phyloP scores from a whole-genome alignment of 1,140 invertebrate species.

The Holcopasites calliopsidis region DNA sequence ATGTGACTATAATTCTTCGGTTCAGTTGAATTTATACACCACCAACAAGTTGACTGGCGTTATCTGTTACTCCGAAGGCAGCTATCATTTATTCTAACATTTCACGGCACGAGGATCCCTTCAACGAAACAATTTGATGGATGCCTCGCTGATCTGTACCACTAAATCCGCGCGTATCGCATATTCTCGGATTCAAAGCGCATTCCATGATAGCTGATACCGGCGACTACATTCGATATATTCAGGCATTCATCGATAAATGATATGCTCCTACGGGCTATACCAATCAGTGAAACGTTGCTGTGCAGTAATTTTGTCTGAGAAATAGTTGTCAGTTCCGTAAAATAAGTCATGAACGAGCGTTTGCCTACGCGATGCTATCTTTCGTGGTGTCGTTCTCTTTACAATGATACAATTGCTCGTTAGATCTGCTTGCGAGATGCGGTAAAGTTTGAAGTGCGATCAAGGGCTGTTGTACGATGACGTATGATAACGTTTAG shows the following conservation, averaged over 20 bases:
- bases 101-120: background rate
- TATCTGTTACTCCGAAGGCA: too few species aligned
- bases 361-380: background rate
- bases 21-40: too few species aligned
- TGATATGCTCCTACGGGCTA: too few species aligned
- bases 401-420: constrained; percentile 11
- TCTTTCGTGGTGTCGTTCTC: background rate
- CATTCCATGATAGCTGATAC: constrained; percentile 2
- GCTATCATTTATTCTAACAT: too few species aligned
- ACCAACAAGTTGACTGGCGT: too few species aligned
- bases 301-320: background rate
- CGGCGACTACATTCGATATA: too few species aligned
- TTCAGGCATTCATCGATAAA: too few species aligned
- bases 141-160: background rate
- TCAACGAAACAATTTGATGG: background rate
- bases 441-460: background rate
- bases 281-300: background rate
- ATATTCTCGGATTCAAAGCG: background rate
- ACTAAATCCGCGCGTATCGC: background rate
- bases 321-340: background rate
- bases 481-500: constrained; percentile 20
- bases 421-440: background rate
- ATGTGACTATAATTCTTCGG: background rate
- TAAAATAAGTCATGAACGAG: background rate
- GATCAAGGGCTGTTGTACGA: constrained; percentile 2